Conservation (phyloP, 2,113 vertebrate species). For the Falcunculus frontatus region DNA sequence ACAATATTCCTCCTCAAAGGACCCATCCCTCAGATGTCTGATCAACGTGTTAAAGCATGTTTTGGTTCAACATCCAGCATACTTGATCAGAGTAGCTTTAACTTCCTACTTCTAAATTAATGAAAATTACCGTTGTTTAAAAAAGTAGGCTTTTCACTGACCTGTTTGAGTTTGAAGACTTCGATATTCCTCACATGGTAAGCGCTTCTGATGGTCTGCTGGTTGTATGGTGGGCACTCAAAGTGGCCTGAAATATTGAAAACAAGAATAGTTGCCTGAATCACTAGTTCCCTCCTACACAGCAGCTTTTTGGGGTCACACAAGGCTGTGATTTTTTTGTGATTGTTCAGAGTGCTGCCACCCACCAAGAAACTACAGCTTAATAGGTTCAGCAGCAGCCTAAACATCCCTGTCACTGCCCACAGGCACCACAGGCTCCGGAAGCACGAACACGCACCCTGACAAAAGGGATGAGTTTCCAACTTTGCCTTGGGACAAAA, state of each 20-base stretch:
- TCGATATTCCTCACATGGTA: conserved; percentile 95
- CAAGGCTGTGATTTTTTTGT: not conserved
- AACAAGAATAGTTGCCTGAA: not conserved
- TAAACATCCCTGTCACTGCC: not conserved
- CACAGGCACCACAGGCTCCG: not conserved
- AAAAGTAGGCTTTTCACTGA: conserved; percentile 34
- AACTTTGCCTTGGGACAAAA: not conserved
- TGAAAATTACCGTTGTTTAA: not conserved
- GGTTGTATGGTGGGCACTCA: conserved; percentile 91
- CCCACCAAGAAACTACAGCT: not conserved
- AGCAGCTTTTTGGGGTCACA: not conserved
- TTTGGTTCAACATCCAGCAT: not conserved
- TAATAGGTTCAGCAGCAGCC: not conserved
- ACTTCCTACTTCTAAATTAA: not conserved
- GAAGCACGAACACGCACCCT: not conserved
- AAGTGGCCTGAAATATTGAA: conserved; percentile 84
- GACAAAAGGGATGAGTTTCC: not conserved
- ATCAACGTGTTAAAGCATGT: not conserved
- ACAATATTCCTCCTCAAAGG: not conserved
- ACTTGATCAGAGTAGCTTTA: not conserved
- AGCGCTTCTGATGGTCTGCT: conserved; percentile 88
- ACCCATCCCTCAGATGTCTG: not conserved
- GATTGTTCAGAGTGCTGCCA: not conserved
- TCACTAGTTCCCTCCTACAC: not conserved
- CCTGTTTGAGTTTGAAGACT: conserved; percentile 97